Evolutionary conservation across 2,888 invertebrate genomes (phyloP), one percentile per base, ranked within the genome.

Genomic region (Nysson spinosus): DNA sequence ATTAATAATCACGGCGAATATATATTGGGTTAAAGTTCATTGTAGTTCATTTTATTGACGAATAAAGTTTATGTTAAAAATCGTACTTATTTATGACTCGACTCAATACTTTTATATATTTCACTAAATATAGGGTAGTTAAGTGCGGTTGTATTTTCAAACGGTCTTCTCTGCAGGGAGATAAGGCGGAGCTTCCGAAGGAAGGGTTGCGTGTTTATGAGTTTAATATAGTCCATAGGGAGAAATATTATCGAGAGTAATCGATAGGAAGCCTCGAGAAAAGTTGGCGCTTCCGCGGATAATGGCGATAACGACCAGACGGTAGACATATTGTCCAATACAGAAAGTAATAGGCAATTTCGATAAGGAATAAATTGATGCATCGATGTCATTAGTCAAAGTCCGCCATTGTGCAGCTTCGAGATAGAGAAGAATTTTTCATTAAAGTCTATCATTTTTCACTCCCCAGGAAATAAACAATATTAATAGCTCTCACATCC

Each of bases 351-450:
- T 58, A 66, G 74, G 61, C 70, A 69, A 70, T 72, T 70, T 69
- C 74, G 66, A 66, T 66, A 66, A 66, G 70, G 74, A 72, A 72
- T 70, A 72, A 66, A 70, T 70, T 49, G 61, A 57, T 62, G 56
- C 62, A 37, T 51, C 58, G 49, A 61, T 62, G 54, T 70, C 70
- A 70, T 74, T 73, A 70, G 66, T 74, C 74, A 62, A 56, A 46
- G 66, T 58, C 58, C 54, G 39, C 32, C 43, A 55, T 22, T 54
- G 51, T 26, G 54, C 51, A 40, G 49, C 30, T 26, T 51, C 7
- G 30, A 26, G 66, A 61, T 57, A 65, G 57, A 54, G 60, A 37
- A 60, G 46, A 46, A 56, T 39, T 39, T 39, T 9, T 26, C 12
- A 34, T 44, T 12, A 37, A 43, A 35, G 66, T 67, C 66, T 32